Base-by-base conservation (phyloP, 2,888 invertebrate genomes). In the Archaeoteleia sp. region DNA sequence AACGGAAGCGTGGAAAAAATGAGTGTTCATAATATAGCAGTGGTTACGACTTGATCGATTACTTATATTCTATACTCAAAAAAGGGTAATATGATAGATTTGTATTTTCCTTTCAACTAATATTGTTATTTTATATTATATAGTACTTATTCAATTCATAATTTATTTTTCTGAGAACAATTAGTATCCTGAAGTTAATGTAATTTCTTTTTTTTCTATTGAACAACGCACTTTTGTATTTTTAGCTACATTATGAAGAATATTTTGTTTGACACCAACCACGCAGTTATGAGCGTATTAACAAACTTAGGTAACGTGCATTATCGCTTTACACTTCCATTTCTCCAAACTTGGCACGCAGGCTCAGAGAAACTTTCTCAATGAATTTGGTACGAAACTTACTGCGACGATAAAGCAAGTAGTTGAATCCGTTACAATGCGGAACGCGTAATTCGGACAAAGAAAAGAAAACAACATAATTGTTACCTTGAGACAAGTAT, bases 271-370 rank as follows among this genome's bases (percentile, higher is more conserved):
- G 46, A 62, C 29, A 49, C 10, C 48, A 48, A 40, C 42, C 46
- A 62, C 8, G 23, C 15, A 49, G 49, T 49, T 63, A 49, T 55
- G 54, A 60, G 53, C 40, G 60, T 48, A 48, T 66, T 66, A 66
- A 66, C 54, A 46, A 66, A 66, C 54, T 60, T 66, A 35, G 42
- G 35, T 39, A 60, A 45, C 43, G 43, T 25, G 54, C 43, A 54
- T 66, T 66, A 67, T 67, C 60, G 61, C 48, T 54, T 60, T 55
- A 37, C 53, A 61, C 49, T 67, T 67, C 39, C 51, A 55, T 61
- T 61, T 45, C 67, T 55, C 39, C 32, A 60, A 67, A 61, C 65
- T 65, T 65, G 57, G 57, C 67, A 61, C 45, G 49, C 55, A 60
- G 48, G 43, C 34, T 60, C 43, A 17, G 48, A 25, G 25, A 55